Conservation (phyloP, 1,140 invertebrate genomes). For the Lepidurus couesii region DNA sequence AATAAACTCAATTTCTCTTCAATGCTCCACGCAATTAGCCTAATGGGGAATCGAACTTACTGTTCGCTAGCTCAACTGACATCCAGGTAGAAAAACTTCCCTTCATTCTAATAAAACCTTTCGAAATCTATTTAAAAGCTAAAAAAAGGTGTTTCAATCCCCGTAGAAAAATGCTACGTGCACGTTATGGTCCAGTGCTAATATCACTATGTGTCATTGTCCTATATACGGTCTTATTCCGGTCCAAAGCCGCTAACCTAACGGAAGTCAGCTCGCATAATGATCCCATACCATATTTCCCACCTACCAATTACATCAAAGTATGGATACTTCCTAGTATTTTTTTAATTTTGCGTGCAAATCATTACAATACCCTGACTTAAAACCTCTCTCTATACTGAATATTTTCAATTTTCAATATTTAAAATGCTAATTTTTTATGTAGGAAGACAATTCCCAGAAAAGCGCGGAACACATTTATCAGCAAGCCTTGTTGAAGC, state of each 20-base stretch:
- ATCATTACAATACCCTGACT: not conserved
- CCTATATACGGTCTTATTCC: not conserved
- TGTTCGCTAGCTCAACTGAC: not conserved
- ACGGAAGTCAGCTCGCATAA: not conserved
- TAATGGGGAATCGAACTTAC: not conserved
- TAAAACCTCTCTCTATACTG: not conserved
- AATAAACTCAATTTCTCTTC: not conserved
- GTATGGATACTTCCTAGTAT: not conserved
- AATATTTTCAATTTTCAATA: not conserved
- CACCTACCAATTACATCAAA: not conserved
- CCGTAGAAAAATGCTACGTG: not conserved
- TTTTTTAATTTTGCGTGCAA: no score
- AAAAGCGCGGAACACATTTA: not conserved
- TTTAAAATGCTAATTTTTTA: not conserved
- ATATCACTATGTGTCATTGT: conserved; percentile 10
- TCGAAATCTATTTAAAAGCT: no score
- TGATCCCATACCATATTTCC: not conserved
- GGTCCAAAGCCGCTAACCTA: not conserved
- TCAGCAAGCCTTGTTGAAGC: not conserved
- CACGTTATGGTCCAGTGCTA: not conserved
- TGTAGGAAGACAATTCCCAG: not conserved
- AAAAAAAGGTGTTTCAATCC: no score
- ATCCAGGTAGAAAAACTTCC: not conserved
- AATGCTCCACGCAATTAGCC: not conserved
- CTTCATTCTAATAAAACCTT: not conserved